These are phyloP conservation scores for Noctua fimbriata DNA, from an alignment of 2,888 invertebrate species.

Conservation along the genomic window DNA sequence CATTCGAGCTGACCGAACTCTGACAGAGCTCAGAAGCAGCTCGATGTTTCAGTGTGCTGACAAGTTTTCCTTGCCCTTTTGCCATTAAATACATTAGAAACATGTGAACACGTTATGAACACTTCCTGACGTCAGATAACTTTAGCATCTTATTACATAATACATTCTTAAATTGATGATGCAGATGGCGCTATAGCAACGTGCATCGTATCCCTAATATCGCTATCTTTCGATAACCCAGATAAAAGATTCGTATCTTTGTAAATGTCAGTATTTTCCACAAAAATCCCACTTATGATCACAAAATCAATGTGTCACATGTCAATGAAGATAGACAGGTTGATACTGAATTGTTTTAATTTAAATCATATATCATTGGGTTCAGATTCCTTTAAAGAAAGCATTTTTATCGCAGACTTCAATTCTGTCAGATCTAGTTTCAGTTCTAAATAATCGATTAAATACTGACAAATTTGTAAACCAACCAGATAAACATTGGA, in stretches of 20 bases:
- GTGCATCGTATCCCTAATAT: conserved; percentile 10
- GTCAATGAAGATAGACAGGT: background rate
- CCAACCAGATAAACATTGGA: conserved; percentile 80
- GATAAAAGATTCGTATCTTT: conserved; percentile 29
- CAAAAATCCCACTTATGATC: background rate
- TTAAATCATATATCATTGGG: conserved; percentile 13
- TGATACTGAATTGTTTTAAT: conserved; percentile 3
- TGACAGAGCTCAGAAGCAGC: background rate
- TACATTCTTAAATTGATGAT: background rate
- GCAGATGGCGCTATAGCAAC: background rate
- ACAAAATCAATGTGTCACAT: background rate
- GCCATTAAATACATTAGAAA: background rate
- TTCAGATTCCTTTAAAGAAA: conserved; percentile 23
- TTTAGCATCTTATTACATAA: conserved; percentile 17
- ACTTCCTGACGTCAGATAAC: background rate
- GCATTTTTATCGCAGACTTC: conserved; percentile 17
- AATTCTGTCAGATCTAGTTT: conserved; percentile 49
- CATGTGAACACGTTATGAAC: background rate
- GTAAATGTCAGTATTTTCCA: conserved; percentile 6
- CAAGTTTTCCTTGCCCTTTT: background rate
- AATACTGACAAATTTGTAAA: conserved; percentile 74
- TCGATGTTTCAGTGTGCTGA: background rate
- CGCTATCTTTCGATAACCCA: conserved; percentile 17
- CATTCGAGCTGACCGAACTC: background rate
- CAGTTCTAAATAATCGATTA: conserved; percentile 74